These are phyloP conservation scores for Clamator glandarius DNA, from an alignment of 2,797 vertebrate genomes.

Conservation along the genomic window DNA sequence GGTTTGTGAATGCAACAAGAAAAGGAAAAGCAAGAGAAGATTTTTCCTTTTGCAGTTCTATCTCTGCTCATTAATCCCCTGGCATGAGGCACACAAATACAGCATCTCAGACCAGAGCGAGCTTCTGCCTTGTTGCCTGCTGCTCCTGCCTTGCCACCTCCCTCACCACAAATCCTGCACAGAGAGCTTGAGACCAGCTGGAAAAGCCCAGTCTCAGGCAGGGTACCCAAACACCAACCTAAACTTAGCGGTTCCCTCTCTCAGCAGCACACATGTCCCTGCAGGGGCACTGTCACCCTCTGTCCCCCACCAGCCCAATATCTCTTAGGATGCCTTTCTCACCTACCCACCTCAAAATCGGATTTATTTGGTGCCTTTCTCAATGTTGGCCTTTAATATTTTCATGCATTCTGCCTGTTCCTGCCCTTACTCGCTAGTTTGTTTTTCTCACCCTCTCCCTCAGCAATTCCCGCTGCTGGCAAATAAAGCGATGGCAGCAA, in stretches of 20 bases:
- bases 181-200: fast-evolving
- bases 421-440: neutral
- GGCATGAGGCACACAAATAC: fast-evolving
- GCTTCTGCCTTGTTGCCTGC: neutral
- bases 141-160: neutral
- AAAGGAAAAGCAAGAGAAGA: neutral
- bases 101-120: fast-evolving
- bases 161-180: neutral
- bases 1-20: neutral
- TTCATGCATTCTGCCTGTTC: fast-evolving
- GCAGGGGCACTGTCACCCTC: neutral
- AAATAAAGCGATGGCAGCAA: neutral
- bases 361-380: neutral
- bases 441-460: neutral
- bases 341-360: neutral
- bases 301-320: no score
- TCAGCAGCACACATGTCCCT: fast-evolving
- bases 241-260: neutral
- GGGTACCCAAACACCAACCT: fast-evolving
- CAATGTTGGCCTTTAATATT: neutral
- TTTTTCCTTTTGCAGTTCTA: neutral
- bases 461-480: neutral
- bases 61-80: fast-evolving
- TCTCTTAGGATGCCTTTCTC: neutral
- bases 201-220: fast-evolving